phyloP scores from a whole-genome alignment of 2,797 vertebrate species.

The Dryobates pubescens region DNA sequence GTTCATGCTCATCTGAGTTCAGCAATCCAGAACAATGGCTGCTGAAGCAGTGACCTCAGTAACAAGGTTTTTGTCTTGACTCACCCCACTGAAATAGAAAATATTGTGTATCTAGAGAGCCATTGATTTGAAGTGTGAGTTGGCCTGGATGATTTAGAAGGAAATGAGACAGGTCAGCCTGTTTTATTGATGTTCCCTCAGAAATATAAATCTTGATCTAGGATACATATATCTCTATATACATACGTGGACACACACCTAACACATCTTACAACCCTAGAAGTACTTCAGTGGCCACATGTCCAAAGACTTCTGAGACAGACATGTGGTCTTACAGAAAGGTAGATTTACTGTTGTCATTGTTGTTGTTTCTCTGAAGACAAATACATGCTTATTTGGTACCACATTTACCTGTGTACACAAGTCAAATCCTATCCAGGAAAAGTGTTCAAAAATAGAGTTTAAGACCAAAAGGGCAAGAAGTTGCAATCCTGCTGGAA shows the following conservation, averaged over 20 bases:
- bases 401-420: not conserved
- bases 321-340: not conserved
- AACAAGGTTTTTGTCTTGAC: not conserved
- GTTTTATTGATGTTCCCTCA: not conserved
- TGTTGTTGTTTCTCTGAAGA: not conserved
- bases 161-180: not conserved
- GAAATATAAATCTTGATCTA: not conserved
- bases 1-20: slow-evolving; percentile 11
- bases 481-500: not conserved
- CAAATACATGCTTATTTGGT: not conserved
- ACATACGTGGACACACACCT: fast-evolving
- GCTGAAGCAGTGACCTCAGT: not conserved
- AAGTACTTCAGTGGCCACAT: not conserved
- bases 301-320: not conserved
- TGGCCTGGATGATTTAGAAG: not conserved
- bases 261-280: fast-evolving
- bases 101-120: not conserved
- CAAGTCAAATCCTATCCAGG: not conserved
- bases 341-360: not conserved
- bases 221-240: not conserved
- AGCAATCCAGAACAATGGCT: not conserved
- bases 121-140: not conserved
- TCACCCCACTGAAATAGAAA: not conserved
- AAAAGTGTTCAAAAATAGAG: not conserved
- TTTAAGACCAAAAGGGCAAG: not conserved